Percentiles rank a stretch among this genome's conserved stretches.
Conservation (phyloP, 2,113 vertebrate species). For the Orientallactaga bullata region DNA sequence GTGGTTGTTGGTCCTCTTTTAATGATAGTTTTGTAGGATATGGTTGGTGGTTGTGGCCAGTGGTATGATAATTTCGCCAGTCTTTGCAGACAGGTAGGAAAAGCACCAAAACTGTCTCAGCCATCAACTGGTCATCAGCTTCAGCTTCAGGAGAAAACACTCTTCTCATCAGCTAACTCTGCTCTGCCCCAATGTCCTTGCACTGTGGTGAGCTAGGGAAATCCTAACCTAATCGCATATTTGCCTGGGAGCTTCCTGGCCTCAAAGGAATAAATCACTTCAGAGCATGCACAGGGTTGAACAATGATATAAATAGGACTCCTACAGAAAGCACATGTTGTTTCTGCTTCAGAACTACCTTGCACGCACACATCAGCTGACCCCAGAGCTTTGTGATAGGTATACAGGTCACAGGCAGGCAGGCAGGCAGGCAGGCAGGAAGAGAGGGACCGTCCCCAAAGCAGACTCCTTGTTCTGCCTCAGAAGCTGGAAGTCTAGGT, state of each 20-base stretch:
- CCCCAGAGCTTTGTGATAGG: neutral
- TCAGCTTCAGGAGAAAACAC: conserved; percentile 13
- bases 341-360: conserved; percentile 42
- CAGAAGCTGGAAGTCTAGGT: neutral
- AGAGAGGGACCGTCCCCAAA: neutral
- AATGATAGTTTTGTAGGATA: neutral
- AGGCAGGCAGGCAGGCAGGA: neutral
- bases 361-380: neutral
- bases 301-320: conserved; percentile 42
- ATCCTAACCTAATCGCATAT: conserved; percentile 12
- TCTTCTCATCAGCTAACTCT: neutral
- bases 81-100: conserved; percentile 30
- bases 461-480: neutral
- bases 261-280: conserved; percentile 48
- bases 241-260: neutral
- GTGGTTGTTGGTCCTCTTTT: neutral
- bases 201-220: neutral
- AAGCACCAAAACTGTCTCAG: conserved; percentile 13
- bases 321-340: conserved; percentile 26
- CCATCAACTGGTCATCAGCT: neutral
- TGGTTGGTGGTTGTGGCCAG: neutral
- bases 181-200: neutral
- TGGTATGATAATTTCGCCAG: neutral
- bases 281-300: conserved; percentile 37
- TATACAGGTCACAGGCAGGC: neutral